Evolutionary conservation across 1,140 invertebrate species (phyloP), one percentile per base, ranked within the genome.

Genomic region (Aricia agestis): DNA sequence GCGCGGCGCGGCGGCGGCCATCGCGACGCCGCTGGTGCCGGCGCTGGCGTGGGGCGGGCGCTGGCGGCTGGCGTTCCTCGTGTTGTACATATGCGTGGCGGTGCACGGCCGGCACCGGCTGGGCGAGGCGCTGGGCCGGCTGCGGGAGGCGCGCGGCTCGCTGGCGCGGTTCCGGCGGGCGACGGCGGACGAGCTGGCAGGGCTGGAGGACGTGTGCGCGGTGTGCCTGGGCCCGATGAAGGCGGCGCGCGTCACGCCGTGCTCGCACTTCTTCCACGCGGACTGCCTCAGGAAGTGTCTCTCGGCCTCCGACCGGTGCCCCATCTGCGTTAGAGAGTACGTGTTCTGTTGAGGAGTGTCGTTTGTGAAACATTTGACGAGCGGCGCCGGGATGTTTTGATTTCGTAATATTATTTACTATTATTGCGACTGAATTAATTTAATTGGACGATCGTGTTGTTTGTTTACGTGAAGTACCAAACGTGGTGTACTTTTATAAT

Each of bases 211-310:
- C 78, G 94, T 96, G 2, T 96, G 95, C 83, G 94, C 95, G 1
- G 95, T 96, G 15, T 96, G 95, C 78, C 89, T 96, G 10, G 94
- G 93, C 72, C 79, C 86, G 1, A 96, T 96, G 95, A 92, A 89
- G 65, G 93, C 92, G 15, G 95, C 95, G 0, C 89, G 95, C 15
- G 92, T 96, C 1, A 96, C 95, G 1, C 95, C 95, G 1, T 96
- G 95, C 79, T 94, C 95, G 63, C 95, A 96, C 80, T 93, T 95
- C 77, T 96, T 96, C 85, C 95, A 96, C 79, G 95, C 95, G 0
- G 95, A 94, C 79, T 96, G 95, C 81, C 87, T 96, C 18, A 85
- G 95, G 73, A 92, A 93, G 71, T 96, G 95, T 81, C 85, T 96
- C 1, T 95, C 94, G 75, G 92, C 92, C n/a, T 94, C 93, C 25